Evolutionary conservation across 2,113 vertebrate genomes (phyloP), one percentile per base, ranked within the genome.

Genomic region (Fregata magnificens): DNA sequence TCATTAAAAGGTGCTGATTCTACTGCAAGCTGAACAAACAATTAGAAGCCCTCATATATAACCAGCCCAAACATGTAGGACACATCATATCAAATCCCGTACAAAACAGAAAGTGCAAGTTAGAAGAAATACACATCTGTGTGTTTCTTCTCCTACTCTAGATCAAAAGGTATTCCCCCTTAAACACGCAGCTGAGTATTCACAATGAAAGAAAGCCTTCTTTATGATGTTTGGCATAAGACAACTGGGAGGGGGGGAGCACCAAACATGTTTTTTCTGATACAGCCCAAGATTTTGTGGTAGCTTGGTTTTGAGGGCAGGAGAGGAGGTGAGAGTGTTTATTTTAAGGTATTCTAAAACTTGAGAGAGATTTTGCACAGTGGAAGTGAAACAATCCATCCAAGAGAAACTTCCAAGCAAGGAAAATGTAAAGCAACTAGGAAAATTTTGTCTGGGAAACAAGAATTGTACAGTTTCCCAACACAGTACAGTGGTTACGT

Each of bases 21-120:
- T 49, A 38, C 59, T 29, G 44, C 31, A 38, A 67, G 15, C 67
- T 31, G 28, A 85, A 40, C 11, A 25, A 82, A 40, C 10, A 36
- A 16, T 22, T 10, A 76, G 17, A 86, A 85, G 16, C 11, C 24
- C 29, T 73, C 40, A 21, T 13, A 11, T 5, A 25, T 17, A 89
- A 84, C n/a, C 4, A 65, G 12, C 10, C 20, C 4, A 4, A 38
- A 53, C 5, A 73, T 0, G 2, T 5, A 49, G 22, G 31, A 11
- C 13, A 47, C 10, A 17, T 11, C 24, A 25, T 3, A 2, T 67
- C 50, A 93, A 74, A 77, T 20, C 29, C 22, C 19, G 16, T 8
- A 81, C 5, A 5, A 12, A 53, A 77, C 12, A 53, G 42, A 4
- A 74, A 34, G 1, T 8, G 4, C 7, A 67, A 65, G 7, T 65